A percentile compares a stretch with the other conserved stretches of the same genome.
Evolutionary conservation across 1,140 invertebrate genomes (phyloP).

Genomic region (Drosophila orosa): DNA sequence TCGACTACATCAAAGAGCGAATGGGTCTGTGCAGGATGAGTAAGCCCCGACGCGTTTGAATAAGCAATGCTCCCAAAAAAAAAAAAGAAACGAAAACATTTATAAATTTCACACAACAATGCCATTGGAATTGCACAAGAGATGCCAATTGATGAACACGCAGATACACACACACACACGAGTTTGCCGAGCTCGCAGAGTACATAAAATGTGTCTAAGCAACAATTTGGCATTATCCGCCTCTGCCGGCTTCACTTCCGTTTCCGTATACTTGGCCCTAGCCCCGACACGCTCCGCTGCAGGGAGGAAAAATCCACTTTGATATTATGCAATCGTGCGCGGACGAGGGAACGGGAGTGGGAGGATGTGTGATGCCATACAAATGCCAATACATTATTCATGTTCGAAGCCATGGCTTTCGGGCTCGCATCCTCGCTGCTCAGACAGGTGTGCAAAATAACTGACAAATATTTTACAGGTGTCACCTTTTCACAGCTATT

Average conservation of each 20-base stretch:
- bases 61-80: not conserved
- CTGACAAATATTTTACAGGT: constrained; percentile 73
- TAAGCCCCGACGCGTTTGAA: constrained; percentile 25
- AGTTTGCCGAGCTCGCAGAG: constrained; percentile 1
- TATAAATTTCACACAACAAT: constrained; percentile 66
- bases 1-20: constrained; percentile 15
- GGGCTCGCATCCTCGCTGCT: constrained; percentile 16
- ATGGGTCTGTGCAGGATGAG: constrained; percentile 11
- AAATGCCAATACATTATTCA: constrained; percentile 68
- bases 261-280: constrained; percentile 20
- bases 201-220: constrained; percentile 46
- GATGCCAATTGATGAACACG: constrained; percentile 22
- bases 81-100: constrained; percentile 34
- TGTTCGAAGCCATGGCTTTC: constrained; percentile 41
- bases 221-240: constrained; percentile 50
- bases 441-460: constrained; percentile 79
- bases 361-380: constrained; percentile 21
- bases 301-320: constrained; percentile 61
- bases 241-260: constrained; percentile 23
- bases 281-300: constrained; percentile 40
- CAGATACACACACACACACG: not conserved
- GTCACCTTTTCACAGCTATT: constrained; percentile 48
- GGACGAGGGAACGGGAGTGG: constrained; percentile 5
- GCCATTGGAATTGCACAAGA: constrained; percentile 32
- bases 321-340: constrained; percentile 73